phyloP scores from a whole-genome alignment of 1,140 invertebrate genomes.

The Cotesia vestalis region DNA sequence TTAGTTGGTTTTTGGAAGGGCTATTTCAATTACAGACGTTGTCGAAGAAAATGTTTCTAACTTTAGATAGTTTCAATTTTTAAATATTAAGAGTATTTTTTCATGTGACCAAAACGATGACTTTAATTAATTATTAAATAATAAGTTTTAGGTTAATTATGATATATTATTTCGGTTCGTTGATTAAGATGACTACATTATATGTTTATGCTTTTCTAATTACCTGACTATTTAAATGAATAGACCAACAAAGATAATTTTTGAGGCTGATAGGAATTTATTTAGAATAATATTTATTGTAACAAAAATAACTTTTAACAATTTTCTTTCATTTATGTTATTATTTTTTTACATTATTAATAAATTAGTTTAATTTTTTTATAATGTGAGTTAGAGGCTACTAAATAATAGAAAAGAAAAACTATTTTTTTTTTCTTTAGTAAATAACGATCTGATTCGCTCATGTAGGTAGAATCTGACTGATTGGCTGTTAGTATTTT shows the following conservation, averaged over 20 bases:
- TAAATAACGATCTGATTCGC: too few relatives aligned
- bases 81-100: conserved; percentile 44
- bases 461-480: too few relatives aligned
- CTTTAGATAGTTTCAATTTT: conserved; percentile 50
- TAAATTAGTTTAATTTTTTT: too few relatives aligned
- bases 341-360: too few relatives aligned
- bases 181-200: neutral
- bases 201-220: conserved; percentile 25
- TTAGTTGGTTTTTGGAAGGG: conserved; percentile 80
- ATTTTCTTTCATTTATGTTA: neutral
- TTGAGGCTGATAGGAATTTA: neutral
- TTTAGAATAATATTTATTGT: conserved; percentile 3
- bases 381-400: too few relatives aligned
- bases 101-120: conserved; percentile 24
- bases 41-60: conserved; percentile 67
- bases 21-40: conserved; percentile 79
- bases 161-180: conserved; percentile 7
- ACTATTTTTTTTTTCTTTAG: too few relatives aligned
- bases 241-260: conserved; percentile 36
- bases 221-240: conserved; percentile 35
- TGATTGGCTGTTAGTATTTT: too few relatives aligned
- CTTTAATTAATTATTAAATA: neutral
- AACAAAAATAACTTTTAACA: neutral
- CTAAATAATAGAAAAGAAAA: too few relatives aligned
- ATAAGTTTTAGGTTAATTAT: conserved; percentile 1